Conservation (phyloP, 2,888 invertebrate genomes). For the Zelleria hepariella region DNA sequence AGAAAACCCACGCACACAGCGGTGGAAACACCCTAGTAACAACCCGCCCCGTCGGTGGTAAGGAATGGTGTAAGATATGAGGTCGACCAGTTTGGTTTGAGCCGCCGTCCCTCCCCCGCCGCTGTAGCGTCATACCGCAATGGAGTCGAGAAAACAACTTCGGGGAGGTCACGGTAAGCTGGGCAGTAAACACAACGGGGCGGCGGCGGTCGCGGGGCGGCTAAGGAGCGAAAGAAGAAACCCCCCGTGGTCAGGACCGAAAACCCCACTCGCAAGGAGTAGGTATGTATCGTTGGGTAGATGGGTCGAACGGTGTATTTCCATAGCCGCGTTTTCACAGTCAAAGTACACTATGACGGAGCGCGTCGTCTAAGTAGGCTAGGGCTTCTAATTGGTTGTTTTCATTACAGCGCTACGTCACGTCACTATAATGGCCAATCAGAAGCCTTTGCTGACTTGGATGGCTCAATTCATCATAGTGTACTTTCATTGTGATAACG, state of each 20-base stretch:
- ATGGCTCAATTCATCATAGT: no score
- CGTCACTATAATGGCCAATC: no score
- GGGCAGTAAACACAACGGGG: conserved; percentile 29
- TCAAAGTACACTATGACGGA: no score
- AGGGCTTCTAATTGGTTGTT: no score
- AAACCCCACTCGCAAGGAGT: conserved; percentile 30
- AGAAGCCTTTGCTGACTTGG: no score
- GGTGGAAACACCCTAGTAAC: conserved; percentile 16
- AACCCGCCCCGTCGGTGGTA: conserved; percentile 34
- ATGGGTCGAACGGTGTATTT: no score
- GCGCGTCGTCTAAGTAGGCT: no score
- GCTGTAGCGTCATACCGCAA: not conserved
- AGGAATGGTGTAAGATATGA: conserved; percentile 48
- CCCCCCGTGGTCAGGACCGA: conserved; percentile 33
- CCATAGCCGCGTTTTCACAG: no score
- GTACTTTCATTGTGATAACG: no score
- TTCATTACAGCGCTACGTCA: no score
- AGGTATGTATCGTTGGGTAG: no score
- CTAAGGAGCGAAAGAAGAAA: conserved; percentile 66
- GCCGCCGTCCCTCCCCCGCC: conserved; percentile 22
- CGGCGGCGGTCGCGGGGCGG: conserved; percentile 21
- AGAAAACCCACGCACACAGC: conserved; percentile 43
- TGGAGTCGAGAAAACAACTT: conserved; percentile 26
- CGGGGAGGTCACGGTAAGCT: conserved; percentile 37
- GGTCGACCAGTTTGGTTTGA: conserved; percentile 28